A percentile compares a stretch with the other conserved stretches of the same genome.
These are phyloP conservation scores for Cydia splendana DNA, from an alignment of 1,140 invertebrate genomes.

Conservation along the genomic window DNA sequence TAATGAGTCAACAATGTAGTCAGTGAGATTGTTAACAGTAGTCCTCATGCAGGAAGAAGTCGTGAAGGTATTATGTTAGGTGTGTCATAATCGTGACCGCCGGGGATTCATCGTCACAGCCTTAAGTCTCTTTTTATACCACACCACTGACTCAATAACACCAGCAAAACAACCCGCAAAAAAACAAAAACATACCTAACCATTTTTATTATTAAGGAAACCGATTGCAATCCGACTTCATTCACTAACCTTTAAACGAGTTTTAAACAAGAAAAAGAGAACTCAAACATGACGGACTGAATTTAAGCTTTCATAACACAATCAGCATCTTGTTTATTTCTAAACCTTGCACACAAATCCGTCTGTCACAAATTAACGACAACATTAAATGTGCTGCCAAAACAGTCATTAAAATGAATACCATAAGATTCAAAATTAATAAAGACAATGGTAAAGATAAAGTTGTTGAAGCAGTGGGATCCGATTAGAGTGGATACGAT, in stretches of 20 bases:
- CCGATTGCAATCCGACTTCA: slow-evolving; percentile 25
- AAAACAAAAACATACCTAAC: slow-evolving; percentile 34
- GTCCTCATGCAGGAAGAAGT: slow-evolving; percentile 5
- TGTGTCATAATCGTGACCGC: slow-evolving; percentile 15
- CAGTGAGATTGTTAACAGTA: slow-evolving; percentile 8
- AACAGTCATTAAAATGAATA: neutral
- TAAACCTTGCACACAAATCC: slow-evolving; percentile 67
- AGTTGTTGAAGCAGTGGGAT: slow-evolving; percentile 50
- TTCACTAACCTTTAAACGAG: slow-evolving; percentile 29
- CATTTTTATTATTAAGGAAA: slow-evolving; percentile 30
- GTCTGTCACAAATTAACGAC: slow-evolving; percentile 58
- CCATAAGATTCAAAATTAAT: slow-evolving; percentile 34
- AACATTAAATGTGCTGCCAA: slow-evolving; percentile 22
- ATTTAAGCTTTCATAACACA: slow-evolving; percentile 62
- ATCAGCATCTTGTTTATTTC: slow-evolving; percentile 70
- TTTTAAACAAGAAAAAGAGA: slow-evolving; percentile 36
- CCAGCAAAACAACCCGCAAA: slow-evolving; percentile 36
- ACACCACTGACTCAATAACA: slow-evolving; percentile 32
- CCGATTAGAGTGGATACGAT: slow-evolving; percentile 69
- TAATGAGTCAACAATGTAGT: neutral
- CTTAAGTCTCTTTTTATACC: slow-evolving; percentile 33
- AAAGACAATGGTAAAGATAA: slow-evolving; percentile 7
- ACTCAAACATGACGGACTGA: slow-evolving; percentile 53
- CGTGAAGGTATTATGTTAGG: slow-evolving; percentile 13
- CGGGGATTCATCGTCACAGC: slow-evolving; percentile 10